phyloP scores from a whole-genome alignment of 2,888 invertebrate species.

The Hypomecis atomaria region DNA sequence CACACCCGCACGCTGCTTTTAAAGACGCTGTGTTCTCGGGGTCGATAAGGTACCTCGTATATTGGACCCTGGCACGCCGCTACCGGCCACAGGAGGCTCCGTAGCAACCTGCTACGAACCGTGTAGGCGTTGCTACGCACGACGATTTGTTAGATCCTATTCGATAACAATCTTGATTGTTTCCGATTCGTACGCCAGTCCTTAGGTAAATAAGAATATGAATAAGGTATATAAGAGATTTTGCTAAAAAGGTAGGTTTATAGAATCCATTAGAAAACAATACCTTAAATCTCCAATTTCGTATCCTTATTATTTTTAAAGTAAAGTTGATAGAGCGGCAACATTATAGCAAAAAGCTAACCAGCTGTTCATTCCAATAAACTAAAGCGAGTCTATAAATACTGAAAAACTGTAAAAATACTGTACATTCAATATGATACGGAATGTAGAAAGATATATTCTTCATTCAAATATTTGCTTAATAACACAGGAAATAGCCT shows the following conservation, averaged over 20 bases:
- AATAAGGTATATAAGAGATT: not conserved
- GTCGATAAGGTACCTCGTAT: slow-evolving; percentile 69
- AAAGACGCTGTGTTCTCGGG: slow-evolving; percentile 72
- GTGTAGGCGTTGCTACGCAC: slow-evolving; percentile 47
- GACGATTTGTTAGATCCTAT: slow-evolving; percentile 16
- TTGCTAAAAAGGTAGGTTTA: too few species aligned
- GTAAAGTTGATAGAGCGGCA: not conserved
- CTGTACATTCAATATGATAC: too few species aligned
- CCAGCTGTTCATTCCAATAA: slow-evolving; percentile 9
- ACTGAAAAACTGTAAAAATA: too few species aligned
- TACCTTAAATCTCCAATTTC: too few species aligned
- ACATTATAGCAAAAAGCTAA: not conserved
- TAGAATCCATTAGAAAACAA: too few species aligned
- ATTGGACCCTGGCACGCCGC: slow-evolving; percentile 44
- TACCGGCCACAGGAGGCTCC: slow-evolving; percentile 27
- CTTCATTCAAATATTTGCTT: not conserved
- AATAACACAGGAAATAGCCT: not conserved
- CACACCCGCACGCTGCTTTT: slow-evolving; percentile 61
- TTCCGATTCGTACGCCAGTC: not conserved
- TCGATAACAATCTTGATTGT: slow-evolving; percentile 31
- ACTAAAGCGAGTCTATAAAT: not conserved
- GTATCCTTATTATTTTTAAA: not conserved
- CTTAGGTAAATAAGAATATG: too few species aligned
- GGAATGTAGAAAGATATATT: too few species aligned
- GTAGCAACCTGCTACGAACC: slow-evolving; percentile 46